Evolutionary conservation across 2,113 vertebrate species (phyloP), one percentile per base, ranked within the genome.

Genomic region (Gracilinanus agilis): DNA sequence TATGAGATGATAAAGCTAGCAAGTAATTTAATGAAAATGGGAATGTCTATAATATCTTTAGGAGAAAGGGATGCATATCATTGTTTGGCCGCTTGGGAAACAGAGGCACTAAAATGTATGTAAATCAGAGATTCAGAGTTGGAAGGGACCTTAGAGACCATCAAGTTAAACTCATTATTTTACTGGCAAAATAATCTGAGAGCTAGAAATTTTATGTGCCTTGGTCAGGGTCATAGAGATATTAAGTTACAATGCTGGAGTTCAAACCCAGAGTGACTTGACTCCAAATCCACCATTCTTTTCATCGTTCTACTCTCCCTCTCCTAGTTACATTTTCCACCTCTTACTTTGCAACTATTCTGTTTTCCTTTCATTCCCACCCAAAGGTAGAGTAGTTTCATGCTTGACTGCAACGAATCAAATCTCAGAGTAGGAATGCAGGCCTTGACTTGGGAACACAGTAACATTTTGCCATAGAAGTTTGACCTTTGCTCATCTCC

Each of bases 61-160:
- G 75, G 11, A 4, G 44, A 94, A 27, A 92, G 40, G 92, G 88
- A 56, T 21, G 44, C 1, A 91, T 89, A 54, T 83, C 19, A 83
- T 40, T 83, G 40, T 83, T 83, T 83, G 34, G 13, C n/a, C n/a
- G n/a, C n/a, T 6, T 90, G 3, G 24, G 44, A 90, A 55, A 40
- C 54, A 0, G 23, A 96, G 55, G 61, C 54, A 55, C 3, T 90
- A 93, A 90, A 93, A 90, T 40, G 29, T 6, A 5, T 10, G 53
- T 44, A 9, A 27, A 58, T 94, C 92, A 91, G 49, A 89, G 23
- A 95, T 93, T 93, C 24, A 58, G 94, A 29, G 55, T 67, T 24
- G 90, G 91, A 92, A 95, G 54, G 67, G 92, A 95, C 94, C 9
- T 53, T 91, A 93, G 25, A 93, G 27, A 34, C 58, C 19, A 61